Conservation (phyloP, 1,140 invertebrate species). For the Drosophila melanogaster region Release_6_plus_ISO1_MT NT_033777.3:26358501-26359000, state of each 20-base stretch:
- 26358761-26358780: conserved; percentile 56
- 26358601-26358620: conserved; percentile 34
- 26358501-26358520: conserved; percentile 65
- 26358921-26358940: too few relatives aligned
- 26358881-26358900: too few relatives aligned
- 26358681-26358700: conserved; percentile 70
- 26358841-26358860: too few relatives aligned
- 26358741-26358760: conserved; percentile 76
- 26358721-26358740: conserved; percentile 75
- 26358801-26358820: not conserved
- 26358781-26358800: conserved; percentile 18
- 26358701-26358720: conserved; percentile 44
- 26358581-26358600: conserved; percentile 9
- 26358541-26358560: conserved; percentile 53
- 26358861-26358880: too few relatives aligned
- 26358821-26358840: not conserved
- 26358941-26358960: too few relatives aligned
- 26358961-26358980: not conserved
- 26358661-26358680: conserved; percentile 66
- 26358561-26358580: conserved; percentile 13
- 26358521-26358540: conserved; percentile 49
- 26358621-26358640: conserved; percentile 29
- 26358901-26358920: not conserved
- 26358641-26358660: conserved; percentile 7
- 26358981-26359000: not conserved